Percentiles rank a stretch among this genome's conserved stretches.
phyloP scores from a whole-genome alignment of 1,140 invertebrate genomes.

The Glomeris maerens region DNA sequence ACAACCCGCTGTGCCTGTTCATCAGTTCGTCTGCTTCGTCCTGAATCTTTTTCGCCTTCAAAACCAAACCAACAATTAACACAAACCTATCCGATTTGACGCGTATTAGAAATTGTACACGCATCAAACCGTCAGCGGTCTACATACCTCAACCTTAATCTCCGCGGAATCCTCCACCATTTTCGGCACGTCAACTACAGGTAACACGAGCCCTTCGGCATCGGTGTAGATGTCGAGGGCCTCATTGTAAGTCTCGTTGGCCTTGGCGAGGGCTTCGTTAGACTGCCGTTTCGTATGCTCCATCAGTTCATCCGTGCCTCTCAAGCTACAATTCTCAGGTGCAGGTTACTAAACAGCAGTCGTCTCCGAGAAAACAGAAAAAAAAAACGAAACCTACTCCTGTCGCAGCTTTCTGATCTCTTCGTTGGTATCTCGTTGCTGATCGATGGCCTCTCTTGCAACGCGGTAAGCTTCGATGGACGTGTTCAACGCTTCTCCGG shows the following conservation, averaged over 20 bases:
- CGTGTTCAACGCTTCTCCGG: constrained; percentile 64
- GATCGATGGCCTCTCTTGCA: constrained; percentile 60
- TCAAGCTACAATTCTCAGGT: constrained; percentile 29
- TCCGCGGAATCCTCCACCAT: constrained; percentile 46
- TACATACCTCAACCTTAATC: constrained; percentile 26
- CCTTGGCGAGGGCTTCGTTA: constrained; percentile 50
- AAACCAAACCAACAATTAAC: constrained; percentile 18
- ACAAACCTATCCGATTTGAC: background rate
- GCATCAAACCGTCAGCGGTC: background rate
- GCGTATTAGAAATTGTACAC: too few relatives aligned
- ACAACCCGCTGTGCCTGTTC: constrained; percentile 34
- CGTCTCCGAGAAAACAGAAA: too few relatives aligned
- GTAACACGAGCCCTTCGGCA: constrained; percentile 56
- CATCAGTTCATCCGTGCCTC: constrained; percentile 46
- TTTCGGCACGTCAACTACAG: constrained; percentile 50
- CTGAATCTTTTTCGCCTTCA: constrained; percentile 46
- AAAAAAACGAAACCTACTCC: constrained; percentile 19
- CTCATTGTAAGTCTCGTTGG: constrained; percentile 58
- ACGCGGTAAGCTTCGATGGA: constrained; percentile 63
- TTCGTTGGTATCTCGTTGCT: constrained; percentile 48
- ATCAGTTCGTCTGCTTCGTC: constrained; percentile 48
- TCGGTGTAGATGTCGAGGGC: constrained; percentile 60
- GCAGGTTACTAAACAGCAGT: too few relatives aligned
- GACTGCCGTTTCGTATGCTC: constrained; percentile 51
- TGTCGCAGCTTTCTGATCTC: constrained; percentile 27